Evolutionary conservation across 2,113 vertebrate genomes (phyloP).

Genomic region (Psammodynastes pulverulentus): DNA sequence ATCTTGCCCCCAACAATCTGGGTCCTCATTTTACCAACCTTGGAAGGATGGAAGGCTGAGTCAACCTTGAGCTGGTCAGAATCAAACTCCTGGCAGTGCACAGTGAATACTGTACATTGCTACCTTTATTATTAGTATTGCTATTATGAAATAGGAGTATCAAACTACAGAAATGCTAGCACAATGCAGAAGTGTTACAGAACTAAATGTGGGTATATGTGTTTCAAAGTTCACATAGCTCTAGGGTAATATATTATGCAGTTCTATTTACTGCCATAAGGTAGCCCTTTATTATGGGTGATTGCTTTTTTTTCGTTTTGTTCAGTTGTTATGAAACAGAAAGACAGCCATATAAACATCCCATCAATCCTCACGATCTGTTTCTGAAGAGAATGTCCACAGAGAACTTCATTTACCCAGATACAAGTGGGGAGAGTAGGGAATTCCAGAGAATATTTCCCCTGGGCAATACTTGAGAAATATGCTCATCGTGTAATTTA

Average conservation of each 20-base stretch:
- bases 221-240: constrained; percentile 47
- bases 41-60: no score
- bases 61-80: no score
- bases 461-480: constrained; percentile 1
- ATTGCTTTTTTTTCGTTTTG: constrained; percentile 38
- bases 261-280: constrained; percentile 44
- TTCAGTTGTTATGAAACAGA: constrained; percentile 38
- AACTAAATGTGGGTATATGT: constrained; percentile 28
- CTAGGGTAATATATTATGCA: constrained; percentile 47
- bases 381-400: constrained; percentile 25
- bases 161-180: constrained; percentile 21
- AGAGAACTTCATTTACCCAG: neutral
- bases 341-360: constrained; percentile 26
- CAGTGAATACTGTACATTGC: neutral
- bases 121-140: neutral
- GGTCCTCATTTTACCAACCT: no score
- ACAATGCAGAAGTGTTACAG: constrained; percentile 18
- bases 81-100: no score
- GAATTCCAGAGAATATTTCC: neutral
- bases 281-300: constrained; percentile 34
- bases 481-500: neutral
- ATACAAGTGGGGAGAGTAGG: neutral
- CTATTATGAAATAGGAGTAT: neutral
- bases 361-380: constrained; percentile 15
- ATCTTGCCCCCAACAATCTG: no score